These are phyloP conservation scores for Lapara coniferarum DNA, from an alignment of 2,888 invertebrate species.

Conservation along the genomic window DNA sequence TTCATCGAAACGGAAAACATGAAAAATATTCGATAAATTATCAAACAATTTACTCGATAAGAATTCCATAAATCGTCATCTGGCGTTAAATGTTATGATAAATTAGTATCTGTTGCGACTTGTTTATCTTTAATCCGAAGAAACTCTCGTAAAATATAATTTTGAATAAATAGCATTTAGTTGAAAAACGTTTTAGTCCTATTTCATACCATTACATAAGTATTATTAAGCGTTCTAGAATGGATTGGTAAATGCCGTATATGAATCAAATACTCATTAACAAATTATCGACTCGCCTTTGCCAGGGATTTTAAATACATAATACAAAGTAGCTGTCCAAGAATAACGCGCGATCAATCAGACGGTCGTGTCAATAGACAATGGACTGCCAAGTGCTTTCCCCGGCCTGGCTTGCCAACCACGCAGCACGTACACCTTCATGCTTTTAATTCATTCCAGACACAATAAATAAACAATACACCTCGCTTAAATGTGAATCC, in stretches of 20 bases:
- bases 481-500: conserved; percentile 26
- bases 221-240: too few relatives aligned
- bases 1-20: not conserved
- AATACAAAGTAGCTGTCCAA: conserved; percentile 45
- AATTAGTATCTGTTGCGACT: not conserved
- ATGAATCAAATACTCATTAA: conserved; percentile 24
- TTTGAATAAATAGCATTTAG: not conserved
- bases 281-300: conserved; percentile 37
- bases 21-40: not conserved
- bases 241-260: not conserved
- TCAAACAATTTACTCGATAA: not conserved
- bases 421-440: conserved; percentile 36
- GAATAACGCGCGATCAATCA: conserved; percentile 65
- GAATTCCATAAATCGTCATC: not conserved
- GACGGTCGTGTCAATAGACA: conserved; percentile 57
- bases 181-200: too few relatives aligned
- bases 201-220: too few relatives aligned
- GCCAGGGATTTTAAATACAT: conserved; percentile 47
- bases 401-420: conserved; percentile 47
- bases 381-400: conserved; percentile 62
- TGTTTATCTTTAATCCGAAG: not conserved
- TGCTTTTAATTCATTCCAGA: conserved; percentile 44
- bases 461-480: conserved; percentile 40
- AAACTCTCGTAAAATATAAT: not conserved
- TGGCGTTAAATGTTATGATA: not conserved